Percentiles rank a stretch among this genome's conserved stretches.
Conservation (phyloP, 1,140 invertebrate species). For the Aphaenogaster floridana region DNA sequence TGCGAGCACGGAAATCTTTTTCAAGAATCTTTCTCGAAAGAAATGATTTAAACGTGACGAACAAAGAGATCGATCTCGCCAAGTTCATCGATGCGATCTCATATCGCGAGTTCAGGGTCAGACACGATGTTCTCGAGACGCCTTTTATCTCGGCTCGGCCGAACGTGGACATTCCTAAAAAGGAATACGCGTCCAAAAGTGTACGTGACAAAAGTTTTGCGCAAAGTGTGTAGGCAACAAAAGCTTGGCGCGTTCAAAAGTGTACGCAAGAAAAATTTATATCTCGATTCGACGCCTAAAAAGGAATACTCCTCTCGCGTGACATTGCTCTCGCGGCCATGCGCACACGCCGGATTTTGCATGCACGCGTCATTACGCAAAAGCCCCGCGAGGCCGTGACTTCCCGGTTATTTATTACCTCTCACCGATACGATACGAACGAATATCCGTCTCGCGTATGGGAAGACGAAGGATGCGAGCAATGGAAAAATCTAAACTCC, state of each 20-base stretch:
- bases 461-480: neutral
- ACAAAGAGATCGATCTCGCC: neutral
- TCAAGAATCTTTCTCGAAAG: neutral
- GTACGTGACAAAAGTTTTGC: neutral
- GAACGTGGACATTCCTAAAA: neutral
- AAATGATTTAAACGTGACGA: slow-evolving; percentile 1
- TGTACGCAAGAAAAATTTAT: neutral
- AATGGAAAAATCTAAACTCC: neutral
- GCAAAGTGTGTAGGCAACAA: neutral
- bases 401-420: neutral
- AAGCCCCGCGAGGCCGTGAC: neutral
- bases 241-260: neutral
- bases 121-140: neutral
- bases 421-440: neutral
- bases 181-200: neutral
- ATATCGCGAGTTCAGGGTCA: slow-evolving; percentile 1
- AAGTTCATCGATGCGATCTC: neutral
- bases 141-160: neutral
- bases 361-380: slow-evolving; percentile 25
- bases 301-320: slow-evolving; percentile 5
- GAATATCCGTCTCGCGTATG: neutral
- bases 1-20: too few relatives aligned
- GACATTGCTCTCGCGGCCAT: neutral
- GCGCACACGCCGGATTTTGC: neutral
- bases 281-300: neutral